These are phyloP conservation scores for Allolobophora icterica DNA, from an alignment of 2,888 invertebrate species.

Conservation along the genomic window DNA sequence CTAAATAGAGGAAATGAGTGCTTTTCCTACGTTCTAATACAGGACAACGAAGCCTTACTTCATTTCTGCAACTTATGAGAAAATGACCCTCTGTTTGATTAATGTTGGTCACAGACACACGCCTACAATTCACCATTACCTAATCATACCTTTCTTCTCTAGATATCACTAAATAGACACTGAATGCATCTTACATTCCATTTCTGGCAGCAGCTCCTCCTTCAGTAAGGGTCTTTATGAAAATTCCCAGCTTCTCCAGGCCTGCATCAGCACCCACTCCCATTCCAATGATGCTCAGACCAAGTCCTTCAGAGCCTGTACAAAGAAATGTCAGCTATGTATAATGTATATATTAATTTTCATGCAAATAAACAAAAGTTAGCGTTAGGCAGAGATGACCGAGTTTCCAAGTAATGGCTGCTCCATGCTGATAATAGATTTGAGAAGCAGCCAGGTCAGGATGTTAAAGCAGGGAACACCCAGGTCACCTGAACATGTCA, in stretches of 20 bases:
- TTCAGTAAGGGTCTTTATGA: slow-evolving; percentile 96
- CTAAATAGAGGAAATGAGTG: background rate
- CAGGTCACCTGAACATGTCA: too few species aligned
- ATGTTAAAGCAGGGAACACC: background rate
- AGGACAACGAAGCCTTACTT: background rate
- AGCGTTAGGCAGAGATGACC: background rate
- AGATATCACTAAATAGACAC: background rate
- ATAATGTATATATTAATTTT: background rate
- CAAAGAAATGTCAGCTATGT: slow-evolving; percentile 6
- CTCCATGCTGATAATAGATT: background rate
- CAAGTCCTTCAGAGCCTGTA: slow-evolving; percentile 84
- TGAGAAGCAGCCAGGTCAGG: background rate
- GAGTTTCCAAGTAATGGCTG: background rate
- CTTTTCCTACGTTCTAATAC: background rate
- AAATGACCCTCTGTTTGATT: too few species aligned
- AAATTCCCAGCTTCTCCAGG: slow-evolving; percentile 82
- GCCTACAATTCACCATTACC: background rate
- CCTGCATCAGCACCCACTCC: slow-evolving; percentile 99
- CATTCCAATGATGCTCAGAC: slow-evolving; percentile 97
- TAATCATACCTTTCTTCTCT: background rate
- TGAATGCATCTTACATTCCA: slow-evolving; percentile 71
- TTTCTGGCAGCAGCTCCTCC: slow-evolving; percentile 93
- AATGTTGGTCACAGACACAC: background rate
- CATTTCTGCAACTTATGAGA: too few species aligned
- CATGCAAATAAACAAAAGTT: background rate